Conservation (phyloP, 2,797 vertebrate species). For the Sebastes umbrosus region DNA sequence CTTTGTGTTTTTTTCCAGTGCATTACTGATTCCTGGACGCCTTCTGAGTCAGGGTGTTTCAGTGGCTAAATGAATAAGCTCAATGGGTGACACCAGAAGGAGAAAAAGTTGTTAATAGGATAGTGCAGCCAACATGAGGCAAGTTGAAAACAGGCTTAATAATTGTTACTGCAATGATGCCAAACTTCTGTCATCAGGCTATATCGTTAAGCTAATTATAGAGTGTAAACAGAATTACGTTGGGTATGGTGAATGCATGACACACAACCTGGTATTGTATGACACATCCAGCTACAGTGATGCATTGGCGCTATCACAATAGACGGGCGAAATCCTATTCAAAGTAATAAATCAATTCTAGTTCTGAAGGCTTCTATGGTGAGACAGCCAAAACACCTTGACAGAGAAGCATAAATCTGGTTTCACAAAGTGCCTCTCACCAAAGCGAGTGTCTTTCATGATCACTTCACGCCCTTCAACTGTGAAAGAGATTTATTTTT, state of each 20-base stretch:
- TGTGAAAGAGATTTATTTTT: neutral
- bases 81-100: neutral
- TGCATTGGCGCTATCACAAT: neutral
- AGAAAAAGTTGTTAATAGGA: neutral
- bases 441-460: neutral
- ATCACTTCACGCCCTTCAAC: neutral
- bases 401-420: conserved; percentile 16
- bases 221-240: neutral
- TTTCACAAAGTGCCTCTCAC: conserved; percentile 4
- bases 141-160: neutral
- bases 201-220: neutral
- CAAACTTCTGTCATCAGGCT: neutral
- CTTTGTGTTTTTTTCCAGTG: neutral
- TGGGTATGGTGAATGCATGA: neutral
- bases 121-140: neutral
- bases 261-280: neutral
- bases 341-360: conserved; percentile 33
- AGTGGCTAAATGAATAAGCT: neutral
- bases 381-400: neutral
- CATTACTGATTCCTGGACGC: neutral
- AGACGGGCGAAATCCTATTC: neutral
- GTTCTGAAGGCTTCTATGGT: neutral
- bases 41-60: neutral
- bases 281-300: neutral
- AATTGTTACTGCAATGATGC: neutral